A percentile compares a stretch with the other conserved stretches of the same genome.
phyloP scores from a whole-genome alignment of 2,888 invertebrate genomes.

The Leistus spinibarbis region DNA sequence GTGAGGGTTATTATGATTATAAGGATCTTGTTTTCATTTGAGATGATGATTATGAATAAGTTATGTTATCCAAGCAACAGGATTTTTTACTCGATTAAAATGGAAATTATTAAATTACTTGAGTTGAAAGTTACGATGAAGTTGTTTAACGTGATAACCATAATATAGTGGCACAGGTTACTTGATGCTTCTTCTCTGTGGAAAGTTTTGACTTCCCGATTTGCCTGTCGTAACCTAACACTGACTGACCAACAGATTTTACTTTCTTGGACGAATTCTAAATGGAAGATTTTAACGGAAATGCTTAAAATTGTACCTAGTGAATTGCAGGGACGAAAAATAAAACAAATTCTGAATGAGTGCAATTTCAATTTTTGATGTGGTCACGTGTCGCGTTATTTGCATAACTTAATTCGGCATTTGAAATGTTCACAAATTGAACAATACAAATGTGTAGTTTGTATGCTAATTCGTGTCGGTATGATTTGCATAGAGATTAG shows the following conservation, averaged over 20 bases:
- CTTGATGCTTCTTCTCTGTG: too few relatives aligned
- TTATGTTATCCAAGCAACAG: not conserved
- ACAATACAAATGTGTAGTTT: constrained; percentile 11
- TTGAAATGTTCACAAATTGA: not conserved
- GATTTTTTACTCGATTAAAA: not conserved
- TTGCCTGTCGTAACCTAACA: too few relatives aligned
- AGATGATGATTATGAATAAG: not conserved
- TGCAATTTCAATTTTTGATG: too few relatives aligned
- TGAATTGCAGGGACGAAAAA: too few relatives aligned
- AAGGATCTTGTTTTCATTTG: not conserved
- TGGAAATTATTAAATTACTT: not conserved
- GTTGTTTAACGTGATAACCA: not conserved
- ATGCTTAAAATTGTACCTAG: too few relatives aligned
- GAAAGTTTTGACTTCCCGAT: too few relatives aligned
- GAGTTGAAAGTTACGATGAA: not conserved
- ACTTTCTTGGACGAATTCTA: too few relatives aligned
- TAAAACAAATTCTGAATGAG: too few relatives aligned
- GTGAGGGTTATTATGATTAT: not conserved
- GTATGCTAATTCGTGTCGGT: constrained; percentile 20
- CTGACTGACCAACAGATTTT: too few relatives aligned
- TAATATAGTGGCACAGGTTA: too few relatives aligned
- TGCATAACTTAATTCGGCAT: not conserved
- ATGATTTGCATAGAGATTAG: constrained; percentile 29
- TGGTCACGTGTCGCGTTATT: not conserved
- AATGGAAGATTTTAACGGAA: too few relatives aligned